A percentile compares a stretch with the other conserved stretches of the same genome.
Evolutionary conservation across 30 jellyfish, hydroid and myxozoan genomes (phyloP).

Genomic region (Nemopilema nomurai): DNA sequence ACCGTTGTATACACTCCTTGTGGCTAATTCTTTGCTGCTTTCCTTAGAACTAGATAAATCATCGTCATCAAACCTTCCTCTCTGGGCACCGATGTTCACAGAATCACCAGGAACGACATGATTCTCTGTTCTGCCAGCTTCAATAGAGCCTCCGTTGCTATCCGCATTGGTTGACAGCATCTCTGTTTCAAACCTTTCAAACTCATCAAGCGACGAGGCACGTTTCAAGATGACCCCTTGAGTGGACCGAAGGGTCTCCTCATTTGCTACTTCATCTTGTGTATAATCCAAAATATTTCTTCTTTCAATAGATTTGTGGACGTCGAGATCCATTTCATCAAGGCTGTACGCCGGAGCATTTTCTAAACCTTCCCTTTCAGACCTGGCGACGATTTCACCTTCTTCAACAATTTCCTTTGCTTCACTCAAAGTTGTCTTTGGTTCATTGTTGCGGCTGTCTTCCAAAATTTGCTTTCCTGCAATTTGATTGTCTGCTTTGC

Average conservation of each 20-base stretch:
- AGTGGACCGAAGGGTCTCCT: not conserved
- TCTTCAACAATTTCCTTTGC: conserved; percentile 18
- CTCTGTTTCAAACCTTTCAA: conserved; percentile 40
- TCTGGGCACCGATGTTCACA: not conserved
- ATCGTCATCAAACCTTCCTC: not conserved
- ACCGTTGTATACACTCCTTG: too few species aligned
- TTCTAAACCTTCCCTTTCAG: conserved; percentile 16
- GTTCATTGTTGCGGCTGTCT: not conserved
- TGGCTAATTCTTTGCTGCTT: not conserved
- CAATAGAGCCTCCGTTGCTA: not conserved
- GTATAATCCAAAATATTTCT: not conserved
- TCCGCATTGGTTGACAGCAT: not conserved
- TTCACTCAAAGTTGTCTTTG: not conserved
- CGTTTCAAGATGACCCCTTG: conserved; percentile 7
- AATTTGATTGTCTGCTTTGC: not conserved
- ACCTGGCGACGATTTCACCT: conserved; percentile 15
- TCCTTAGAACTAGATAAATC: not conserved
- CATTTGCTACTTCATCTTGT: not conserved
- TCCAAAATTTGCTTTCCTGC: not conserved
- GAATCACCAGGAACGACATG: not conserved
- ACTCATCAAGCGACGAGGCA: conserved; percentile 61
- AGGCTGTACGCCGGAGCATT: conserved; percentile 18
- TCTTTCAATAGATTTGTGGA: not conserved
- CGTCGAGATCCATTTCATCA: conserved; percentile 10
- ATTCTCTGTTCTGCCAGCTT: not conserved